Conservation (phyloP, 2,113 vertebrate genomes). For the Coregonus clupeaformis region DNA sequence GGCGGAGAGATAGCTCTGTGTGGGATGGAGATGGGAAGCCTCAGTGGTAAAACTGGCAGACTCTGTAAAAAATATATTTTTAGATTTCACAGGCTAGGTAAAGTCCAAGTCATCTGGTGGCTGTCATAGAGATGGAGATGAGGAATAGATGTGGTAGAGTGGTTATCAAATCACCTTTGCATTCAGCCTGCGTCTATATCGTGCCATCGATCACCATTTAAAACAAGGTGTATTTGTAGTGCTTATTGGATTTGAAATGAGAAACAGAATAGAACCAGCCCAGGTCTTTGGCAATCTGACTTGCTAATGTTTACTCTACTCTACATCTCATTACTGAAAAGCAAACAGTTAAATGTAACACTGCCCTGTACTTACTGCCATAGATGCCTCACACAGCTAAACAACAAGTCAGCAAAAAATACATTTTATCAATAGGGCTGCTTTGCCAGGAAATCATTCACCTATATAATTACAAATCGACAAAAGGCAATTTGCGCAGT, state of each 20-base stretch:
- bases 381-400: constrained; percentile 8
- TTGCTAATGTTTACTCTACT: background rate
- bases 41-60: background rate
- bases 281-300: background rate
- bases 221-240: background rate
- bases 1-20: background rate
- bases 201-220: constrained; percentile 10
- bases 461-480: constrained; percentile 67
- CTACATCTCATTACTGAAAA: constrained; percentile 10
- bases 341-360: constrained; percentile 34
- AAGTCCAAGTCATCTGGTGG: constrained; percentile 35
- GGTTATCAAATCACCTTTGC: background rate
- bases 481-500: constrained; percentile 56
- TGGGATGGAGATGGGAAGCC: background rate
- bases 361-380: constrained; percentile 22
- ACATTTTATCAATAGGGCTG: constrained; percentile 34
- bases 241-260: constrained; percentile 31
- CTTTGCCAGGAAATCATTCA: constrained; percentile 57
- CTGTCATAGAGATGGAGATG: constrained; percentile 36
- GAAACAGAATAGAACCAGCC: constrained; percentile 24
- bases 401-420: constrained; percentile 37
- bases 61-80: constrained; percentile 24
- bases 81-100: constrained; percentile 30
- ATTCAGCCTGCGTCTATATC: background rate
- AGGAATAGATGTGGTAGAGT: constrained; percentile 3